Base-by-base conservation (phyloP, 2,888 invertebrate genomes). In the Chalcis sispes region DNA sequence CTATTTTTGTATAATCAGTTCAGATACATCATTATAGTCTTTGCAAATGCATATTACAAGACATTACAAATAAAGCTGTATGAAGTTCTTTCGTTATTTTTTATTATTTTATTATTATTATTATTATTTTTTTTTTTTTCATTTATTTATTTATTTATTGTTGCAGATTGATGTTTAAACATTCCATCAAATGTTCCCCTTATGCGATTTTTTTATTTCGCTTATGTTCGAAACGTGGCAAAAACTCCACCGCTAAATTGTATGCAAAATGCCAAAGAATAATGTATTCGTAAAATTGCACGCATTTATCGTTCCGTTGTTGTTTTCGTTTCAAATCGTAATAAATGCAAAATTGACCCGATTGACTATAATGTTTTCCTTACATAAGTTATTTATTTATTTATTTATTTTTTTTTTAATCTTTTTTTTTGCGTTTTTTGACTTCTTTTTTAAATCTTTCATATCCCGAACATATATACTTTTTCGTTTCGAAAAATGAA, bases 1-100 rank as follows among this genome's bases (percentile, higher is more conserved):
- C 66, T 74, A 77, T 66, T 74, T 77, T 74, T 74, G 61, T 72
- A 77, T 77, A 77, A 77, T 77, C 77, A 77, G 66, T 77, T 77
- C 62, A 66, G 61, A 77, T 77, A 77, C 77, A 74, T 77, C 48
- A 23, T 61, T 70, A 73, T 73, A 66, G 59, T 77, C 74, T 66
- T 77, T 73, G 65, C 46, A 73, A 70, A 70, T 70, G 48, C 32
- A 32, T n/a, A 70, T 65, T 77, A 77, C 61, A 66, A 77, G 73
- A 70, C 32, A 32, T 77, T 73, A 74, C 71, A 77, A 77, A 77
- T 71, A 56, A 74, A 71, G 70, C 74, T 74, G 61, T 70, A 66
- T 66, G 40, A 42, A 61, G 32, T 52, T 69, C 69, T 65, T 56
- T n/a, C n/a, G n/a, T n/a, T n/a, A n/a, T n/a, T n/a, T n/a, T n/a